A percentile compares a stretch with the other conserved stretches of the same genome.
Conservation (phyloP, 2,888 invertebrate species). For the Sminthurinus aureus region DNA sequence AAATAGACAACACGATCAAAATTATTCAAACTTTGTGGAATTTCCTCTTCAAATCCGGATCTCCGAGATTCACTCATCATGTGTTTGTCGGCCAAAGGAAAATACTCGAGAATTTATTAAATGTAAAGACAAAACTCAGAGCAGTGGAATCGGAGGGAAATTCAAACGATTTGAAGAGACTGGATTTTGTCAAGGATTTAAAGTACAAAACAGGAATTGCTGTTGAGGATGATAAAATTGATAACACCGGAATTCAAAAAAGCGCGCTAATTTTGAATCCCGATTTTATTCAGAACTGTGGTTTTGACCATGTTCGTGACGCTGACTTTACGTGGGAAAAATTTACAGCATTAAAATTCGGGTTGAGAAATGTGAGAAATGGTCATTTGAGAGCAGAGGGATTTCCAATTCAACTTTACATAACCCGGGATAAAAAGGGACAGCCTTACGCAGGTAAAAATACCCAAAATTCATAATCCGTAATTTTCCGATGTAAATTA, state of each 20-base stretch:
- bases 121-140: too few species aligned
- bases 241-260: neutral
- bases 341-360: too few species aligned
- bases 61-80: neutral
- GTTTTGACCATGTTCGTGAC: too few species aligned
- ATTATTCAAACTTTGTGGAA: neutral
- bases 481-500: too few species aligned
- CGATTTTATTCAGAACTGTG: neutral
- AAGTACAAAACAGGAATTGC: neutral
- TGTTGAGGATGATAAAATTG: neutral
- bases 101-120: too few species aligned
- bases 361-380: too few species aligned
- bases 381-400: too few species aligned
- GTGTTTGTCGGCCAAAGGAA: neutral
- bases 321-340: neutral
- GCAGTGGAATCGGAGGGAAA: neutral
- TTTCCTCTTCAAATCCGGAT: neutral
- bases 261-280: neutral
- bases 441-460: too few species aligned
- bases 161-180: neutral
- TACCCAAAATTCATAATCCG: too few species aligned
- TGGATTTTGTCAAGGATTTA: neutral
- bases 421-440: too few species aligned
- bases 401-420: too few species aligned
- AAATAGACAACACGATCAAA: neutral